Conservation (phyloP, 1,140 invertebrate species). For the Drosophila nikananu region DNA sequence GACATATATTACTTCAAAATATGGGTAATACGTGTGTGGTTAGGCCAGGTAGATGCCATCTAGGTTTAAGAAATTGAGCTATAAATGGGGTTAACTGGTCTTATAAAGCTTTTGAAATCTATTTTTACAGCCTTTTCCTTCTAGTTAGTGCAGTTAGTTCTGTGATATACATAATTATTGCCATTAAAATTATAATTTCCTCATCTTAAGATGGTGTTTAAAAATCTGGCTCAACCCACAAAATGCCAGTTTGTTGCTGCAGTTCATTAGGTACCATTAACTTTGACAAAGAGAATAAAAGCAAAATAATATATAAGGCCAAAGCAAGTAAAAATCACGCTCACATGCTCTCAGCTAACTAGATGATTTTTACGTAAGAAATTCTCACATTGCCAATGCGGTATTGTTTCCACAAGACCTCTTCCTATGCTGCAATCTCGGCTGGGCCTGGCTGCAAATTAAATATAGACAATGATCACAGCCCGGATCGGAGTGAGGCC, state of each 20-base stretch:
- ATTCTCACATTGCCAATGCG: constrained; percentile 79
- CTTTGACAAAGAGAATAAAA: constrained; percentile 31
- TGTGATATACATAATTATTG: not conserved
- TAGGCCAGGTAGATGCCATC: not conserved
- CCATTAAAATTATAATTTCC: not conserved
- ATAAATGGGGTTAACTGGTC: not conserved
- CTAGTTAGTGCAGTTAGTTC: not conserved
- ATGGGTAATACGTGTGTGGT: constrained; percentile 16
- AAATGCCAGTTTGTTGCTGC: constrained; percentile 2
- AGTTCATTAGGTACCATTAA: constrained; percentile 7
- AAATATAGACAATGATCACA: constrained; percentile 68
- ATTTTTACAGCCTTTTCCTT: constrained; percentile 6
- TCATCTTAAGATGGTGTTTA: not conserved
- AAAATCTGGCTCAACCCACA: constrained; percentile 9
- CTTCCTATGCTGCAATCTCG: constrained; percentile 53
- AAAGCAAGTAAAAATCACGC: constrained; percentile 6
- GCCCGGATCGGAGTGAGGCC: constrained; percentile 29
- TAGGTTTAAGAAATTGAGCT: not conserved
- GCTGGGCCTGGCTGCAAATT: constrained; percentile 49
- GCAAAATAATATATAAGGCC: not conserved
- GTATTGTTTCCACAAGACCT: constrained; percentile 68
- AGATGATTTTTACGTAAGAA: constrained; percentile 68
- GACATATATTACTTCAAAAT: constrained; percentile 14
- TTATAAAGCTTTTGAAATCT: not conserved
- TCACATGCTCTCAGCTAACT: constrained; percentile 18